Base-by-base conservation (phyloP, 2,113 vertebrate species). In the Strigops habroptila region DNA sequence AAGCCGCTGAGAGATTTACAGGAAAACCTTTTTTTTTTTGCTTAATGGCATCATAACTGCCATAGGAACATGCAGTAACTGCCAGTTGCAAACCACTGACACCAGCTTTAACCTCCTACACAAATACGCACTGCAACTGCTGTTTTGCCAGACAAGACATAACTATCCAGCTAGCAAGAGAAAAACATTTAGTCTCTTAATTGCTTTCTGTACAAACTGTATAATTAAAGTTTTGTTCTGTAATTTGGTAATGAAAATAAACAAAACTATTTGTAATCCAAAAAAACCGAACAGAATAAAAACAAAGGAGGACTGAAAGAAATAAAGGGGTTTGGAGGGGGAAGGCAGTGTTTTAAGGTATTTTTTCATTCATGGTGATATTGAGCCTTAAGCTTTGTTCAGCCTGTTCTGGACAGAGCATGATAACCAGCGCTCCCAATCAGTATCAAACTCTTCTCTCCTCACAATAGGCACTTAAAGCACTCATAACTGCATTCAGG, bases 211-310 rank as follows among this genome's bases (percentile, higher is more conserved):
- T 91, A 87, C 88, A 95, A 97, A 96, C 94, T 92, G 53, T 71
- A 83, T 97, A 98, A 97, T 98, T 98, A 97, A 97, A 94, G 84
- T 96, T 97, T 96, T 98, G 90, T 96, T 97, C 96, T 95, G 97
- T 90, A 44, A 97, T 96, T 97, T 93, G 84, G 80, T 90, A 98
- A 97, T 95, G 93, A 98, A 98, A 98, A 95, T 95, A 97, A 97
- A 97, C 92, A 97, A 93, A 93, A 70, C 9, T 60, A 90, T 95
- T 82, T 94, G 97, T 91, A 96, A 97, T 88, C 55, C 5, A 30
- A 81, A 88, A 93, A 86, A 69, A 41, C 37, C 48, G 81, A 82
- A 65, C 17, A 94, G 74, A 97, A 93, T 75, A 91, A 97, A 82
- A 96, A 95, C 95, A 95, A 95, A 82, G 78, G 62, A 85, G 64